phyloP scores from a whole-genome alignment of 2,888 invertebrate genomes.

The Chloromyia formosa region DNA sequence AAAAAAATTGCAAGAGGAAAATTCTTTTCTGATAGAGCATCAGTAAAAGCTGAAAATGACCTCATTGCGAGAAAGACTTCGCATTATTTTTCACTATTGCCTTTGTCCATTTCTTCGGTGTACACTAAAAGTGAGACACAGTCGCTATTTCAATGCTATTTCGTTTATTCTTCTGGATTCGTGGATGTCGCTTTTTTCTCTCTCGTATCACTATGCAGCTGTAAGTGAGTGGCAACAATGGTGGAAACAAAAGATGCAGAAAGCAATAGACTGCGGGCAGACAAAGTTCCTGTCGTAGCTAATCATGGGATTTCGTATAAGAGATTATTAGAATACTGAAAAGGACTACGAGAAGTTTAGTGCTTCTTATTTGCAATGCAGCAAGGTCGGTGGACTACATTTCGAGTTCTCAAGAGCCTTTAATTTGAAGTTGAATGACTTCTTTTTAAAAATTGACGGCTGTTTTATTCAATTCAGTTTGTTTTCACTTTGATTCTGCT shows the following conservation, averaged over 20 bases:
- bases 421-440: no score
- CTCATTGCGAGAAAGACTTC: conserved; percentile 33
- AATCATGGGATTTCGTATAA: background rate
- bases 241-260: conserved; percentile 8
- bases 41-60: conserved; percentile 41
- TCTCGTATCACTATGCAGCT: background rate
- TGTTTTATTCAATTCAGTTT: no score
- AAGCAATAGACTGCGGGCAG: background rate
- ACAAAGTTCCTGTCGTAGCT: background rate
- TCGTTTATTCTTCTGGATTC: background rate
- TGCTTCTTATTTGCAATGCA: no score
- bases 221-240: background rate
- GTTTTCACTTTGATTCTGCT: no score
- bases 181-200: conserved; percentile 4
- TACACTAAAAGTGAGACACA: conserved; percentile 13
- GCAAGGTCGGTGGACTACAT: no score
- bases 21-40: conserved; percentile 37
- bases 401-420: no score
- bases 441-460: no score
- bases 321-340: background rate
- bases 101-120: conserved; percentile 9
- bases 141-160: conserved; percentile 24
- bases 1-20: conserved; percentile 1
- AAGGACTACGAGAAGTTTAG: no score
- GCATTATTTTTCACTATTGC: conserved; percentile 38